A percentile compares a stretch with the other conserved stretches of the same genome.
phyloP scores from a whole-genome alignment of 1,140 invertebrate species.

The Drepana arcuata region DNA sequence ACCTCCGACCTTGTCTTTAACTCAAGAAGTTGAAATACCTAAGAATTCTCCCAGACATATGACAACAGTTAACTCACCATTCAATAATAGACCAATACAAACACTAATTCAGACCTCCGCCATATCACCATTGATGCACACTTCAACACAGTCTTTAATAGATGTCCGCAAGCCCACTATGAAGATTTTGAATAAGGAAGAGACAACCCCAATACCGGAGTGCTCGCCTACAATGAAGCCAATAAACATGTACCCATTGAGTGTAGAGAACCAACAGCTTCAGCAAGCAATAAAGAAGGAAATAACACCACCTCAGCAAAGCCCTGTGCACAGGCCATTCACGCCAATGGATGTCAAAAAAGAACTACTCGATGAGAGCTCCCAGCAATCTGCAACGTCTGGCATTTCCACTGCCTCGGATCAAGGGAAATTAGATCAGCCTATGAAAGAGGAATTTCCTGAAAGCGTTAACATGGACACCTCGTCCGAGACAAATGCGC shows the following conservation, averaged over 20 bases:
- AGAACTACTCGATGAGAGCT: conserved; percentile 74
- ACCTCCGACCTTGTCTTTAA: conserved; percentile 64
- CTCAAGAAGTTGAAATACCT: conserved; percentile 70
- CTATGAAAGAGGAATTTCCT: conserved; percentile 73
- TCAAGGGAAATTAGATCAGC: conserved; percentile 72
- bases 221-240: conserved; percentile 58
- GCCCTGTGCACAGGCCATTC: conserved; percentile 65
- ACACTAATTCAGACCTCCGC: conserved; percentile 46
- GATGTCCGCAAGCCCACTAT: conserved; percentile 60
- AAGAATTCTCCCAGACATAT: conserved; percentile 69
- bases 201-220: conserved; percentile 56
- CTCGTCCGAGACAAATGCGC: conserved; percentile 48
- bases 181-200: conserved; percentile 56
- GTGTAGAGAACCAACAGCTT: conserved; percentile 44
- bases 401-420: conserved; percentile 73
- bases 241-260: conserved; percentile 51
- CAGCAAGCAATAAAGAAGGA: conserved; percentile 70
- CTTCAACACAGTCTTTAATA: conserved; percentile 64
- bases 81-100: conserved; percentile 50
- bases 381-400: conserved; percentile 72
- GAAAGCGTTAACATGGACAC: conserved; percentile 56
- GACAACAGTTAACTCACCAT: conserved; percentile 48
- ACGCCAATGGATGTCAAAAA: conserved; percentile 74
- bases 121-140: conserved; percentile 54
- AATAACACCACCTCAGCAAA: conserved; percentile 67